phyloP scores from a whole-genome alignment of 2,113 vertebrate genomes.

The Anseranas semipalmata region DNA sequence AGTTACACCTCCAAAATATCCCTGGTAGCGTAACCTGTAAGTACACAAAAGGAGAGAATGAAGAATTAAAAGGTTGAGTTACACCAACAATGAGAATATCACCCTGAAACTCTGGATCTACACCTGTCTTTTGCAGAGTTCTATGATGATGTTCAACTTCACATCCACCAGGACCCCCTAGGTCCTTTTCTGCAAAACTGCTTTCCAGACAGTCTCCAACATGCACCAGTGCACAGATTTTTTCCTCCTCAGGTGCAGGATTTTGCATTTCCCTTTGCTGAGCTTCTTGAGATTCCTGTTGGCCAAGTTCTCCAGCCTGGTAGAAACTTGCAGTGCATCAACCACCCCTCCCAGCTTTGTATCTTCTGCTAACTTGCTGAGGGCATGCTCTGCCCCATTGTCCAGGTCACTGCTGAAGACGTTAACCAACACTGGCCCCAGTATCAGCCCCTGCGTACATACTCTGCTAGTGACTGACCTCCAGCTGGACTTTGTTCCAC shows the following conservation, averaged over 20 bases:
- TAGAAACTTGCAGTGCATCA: too few species aligned
- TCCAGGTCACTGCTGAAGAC: not conserved
- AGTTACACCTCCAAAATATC: constrained; percentile 96
- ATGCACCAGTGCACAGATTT: not conserved
- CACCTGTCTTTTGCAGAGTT: not conserved
- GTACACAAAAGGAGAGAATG: not conserved
- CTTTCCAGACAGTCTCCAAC: not conserved
- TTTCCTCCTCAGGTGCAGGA: not conserved
- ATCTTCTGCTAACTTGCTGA: not conserved
- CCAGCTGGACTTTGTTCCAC: not conserved
- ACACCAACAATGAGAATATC: not conserved
- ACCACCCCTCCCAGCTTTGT: not conserved
- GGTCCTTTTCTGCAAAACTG: not conserved
- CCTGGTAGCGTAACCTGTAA: constrained; percentile 87
- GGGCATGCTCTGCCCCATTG: not conserved
- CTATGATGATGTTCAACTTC: not conserved
- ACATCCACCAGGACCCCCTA: not conserved
- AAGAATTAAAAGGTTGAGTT: not conserved
- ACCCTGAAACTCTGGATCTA: not conserved
- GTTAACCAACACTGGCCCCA: not conserved
- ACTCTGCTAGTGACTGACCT: not conserved
- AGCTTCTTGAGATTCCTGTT: not conserved
- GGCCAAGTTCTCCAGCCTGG: not conserved
- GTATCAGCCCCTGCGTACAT: too few species aligned
- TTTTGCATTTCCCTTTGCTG: not conserved